These are phyloP conservation scores for Gonioctena quinquepunctata DNA, from an alignment of 1,140 invertebrate genomes.

Conservation along the genomic window DNA sequence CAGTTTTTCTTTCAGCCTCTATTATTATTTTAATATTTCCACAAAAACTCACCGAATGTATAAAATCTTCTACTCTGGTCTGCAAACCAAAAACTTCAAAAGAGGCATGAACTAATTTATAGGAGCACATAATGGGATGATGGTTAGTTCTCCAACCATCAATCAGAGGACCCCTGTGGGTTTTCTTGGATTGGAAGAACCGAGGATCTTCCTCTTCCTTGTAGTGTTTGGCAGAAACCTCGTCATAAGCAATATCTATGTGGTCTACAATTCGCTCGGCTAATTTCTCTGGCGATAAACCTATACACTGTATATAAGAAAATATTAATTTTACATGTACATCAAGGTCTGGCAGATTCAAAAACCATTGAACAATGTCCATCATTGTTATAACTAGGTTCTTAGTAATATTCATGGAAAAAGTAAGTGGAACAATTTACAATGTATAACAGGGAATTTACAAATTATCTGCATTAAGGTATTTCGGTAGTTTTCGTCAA, in stretches of 20 bases:
- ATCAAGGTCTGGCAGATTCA: too few species aligned
- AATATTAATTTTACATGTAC: too few species aligned
- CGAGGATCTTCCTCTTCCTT: conserved; percentile 87
- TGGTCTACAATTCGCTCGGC: conserved; percentile 75
- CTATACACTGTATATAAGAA: conserved; percentile 83
- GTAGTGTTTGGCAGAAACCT: conserved; percentile 82
- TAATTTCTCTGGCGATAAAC: conserved; percentile 74
- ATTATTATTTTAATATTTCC: too few species aligned
- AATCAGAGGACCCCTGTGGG: conserved; percentile 77
- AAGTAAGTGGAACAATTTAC: too few species aligned
- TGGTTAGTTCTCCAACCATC: conserved; percentile 79
- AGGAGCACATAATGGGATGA: conserved; percentile 90
- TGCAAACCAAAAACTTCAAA: conserved; percentile 94
- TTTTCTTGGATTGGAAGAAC: conserved; percentile 82
- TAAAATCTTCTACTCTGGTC: conserved; percentile 86
- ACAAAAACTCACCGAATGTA: conserved; percentile 71
- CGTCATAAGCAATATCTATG: conserved; percentile 88
- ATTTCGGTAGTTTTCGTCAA: too few species aligned
- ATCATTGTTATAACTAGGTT: too few species aligned
- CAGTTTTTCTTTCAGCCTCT: too few species aligned
- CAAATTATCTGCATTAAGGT: too few species aligned
- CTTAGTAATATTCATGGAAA: too few species aligned
- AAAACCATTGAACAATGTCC: too few species aligned
- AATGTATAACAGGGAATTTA: too few species aligned
- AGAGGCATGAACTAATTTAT: conserved; percentile 84